Base-by-base conservation (phyloP, 2,113 vertebrate genomes). In the Gallinago jamesoni region DNA sequence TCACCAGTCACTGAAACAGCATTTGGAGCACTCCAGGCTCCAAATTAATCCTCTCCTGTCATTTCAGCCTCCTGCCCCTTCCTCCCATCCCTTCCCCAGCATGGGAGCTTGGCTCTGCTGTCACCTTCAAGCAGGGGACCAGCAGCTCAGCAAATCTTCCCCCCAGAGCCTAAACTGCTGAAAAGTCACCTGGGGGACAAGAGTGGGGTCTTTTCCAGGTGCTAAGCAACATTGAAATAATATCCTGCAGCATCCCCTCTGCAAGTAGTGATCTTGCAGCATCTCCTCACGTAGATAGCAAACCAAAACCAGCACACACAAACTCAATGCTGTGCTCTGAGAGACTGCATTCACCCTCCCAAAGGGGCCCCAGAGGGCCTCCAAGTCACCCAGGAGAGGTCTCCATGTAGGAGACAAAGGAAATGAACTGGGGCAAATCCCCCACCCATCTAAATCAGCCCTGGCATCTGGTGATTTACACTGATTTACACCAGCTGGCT, bases 401-500 rank as follows among this genome's bases (percentile, higher is more conserved):
- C 57, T 52, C 48, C 12, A 31, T 0, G 0, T 7, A 20, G 15
- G 45, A 85, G 72, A 63, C 52, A 85, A 90, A 95, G 80, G 70
- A 72, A 90, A 84, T 2, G 25, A 81, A 62, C 12, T 5, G 1
- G 63, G 31, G 27, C 35, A 84, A 79, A 84, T 33, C 63, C 76
- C 39, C 67, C 76, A 68, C 59, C 80, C 83, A 35, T 19, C 9
- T 64, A 30, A 75, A 67, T 50, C 72, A 67, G 70, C 53, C 6
- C 48, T 68, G 79, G 93, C 62, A 31, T 75, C 70, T 30, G 76
- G 23, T 27, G 63, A 76, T 76, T 73, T 57, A 45, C 27, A 12
- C 89, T 87, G 94, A 91, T 95, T 53, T 80, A 84, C 59, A 86
- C 33, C 80, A 86, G 93, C 59, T 87, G 87, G 53, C 43, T 72